phyloP scores from a whole-genome alignment of 1,140 invertebrate genomes.

The Ephestia elutella region DNA sequence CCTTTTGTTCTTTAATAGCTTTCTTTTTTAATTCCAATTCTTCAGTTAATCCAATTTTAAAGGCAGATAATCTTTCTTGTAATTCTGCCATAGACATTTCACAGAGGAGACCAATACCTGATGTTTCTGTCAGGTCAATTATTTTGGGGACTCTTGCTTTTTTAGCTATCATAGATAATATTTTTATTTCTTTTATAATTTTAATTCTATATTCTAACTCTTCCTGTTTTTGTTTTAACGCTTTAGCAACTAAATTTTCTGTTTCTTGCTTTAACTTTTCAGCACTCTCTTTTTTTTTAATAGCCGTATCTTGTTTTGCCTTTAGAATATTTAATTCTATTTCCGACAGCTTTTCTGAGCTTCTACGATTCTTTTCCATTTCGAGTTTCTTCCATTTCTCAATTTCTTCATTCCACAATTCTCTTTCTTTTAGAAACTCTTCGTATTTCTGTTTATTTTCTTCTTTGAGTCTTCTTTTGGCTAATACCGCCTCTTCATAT shows the following conservation, averaged over 20 bases:
- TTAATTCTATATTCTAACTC: conserved; percentile 68
- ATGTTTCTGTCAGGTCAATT: conserved; percentile 74
- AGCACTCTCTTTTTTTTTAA: conserved; percentile 64
- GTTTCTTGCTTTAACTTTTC: conserved; percentile 64
- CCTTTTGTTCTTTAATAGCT: conserved; percentile 45
- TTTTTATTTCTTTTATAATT: conserved; percentile 75
- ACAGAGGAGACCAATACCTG: conserved; percentile 73
- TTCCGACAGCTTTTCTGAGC: conserved; percentile 65
- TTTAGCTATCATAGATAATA: conserved; percentile 63
- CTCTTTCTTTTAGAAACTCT: conserved; percentile 68
- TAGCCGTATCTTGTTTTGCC: conserved; percentile 54
- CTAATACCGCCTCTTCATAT: conserved; percentile 74
- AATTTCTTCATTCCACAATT: conserved; percentile 63
- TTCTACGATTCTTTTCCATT: conserved; percentile 61
- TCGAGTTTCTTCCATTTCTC: conserved; percentile 66
- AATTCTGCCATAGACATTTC: conserved; percentile 77
- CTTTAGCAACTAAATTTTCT: conserved; percentile 50
- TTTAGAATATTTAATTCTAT: conserved; percentile 64
- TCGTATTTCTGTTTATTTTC: conserved; percentile 71
- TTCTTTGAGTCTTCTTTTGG: conserved; percentile 66
- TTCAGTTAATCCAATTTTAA: conserved; percentile 68
- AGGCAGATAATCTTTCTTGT: conserved; percentile 65
- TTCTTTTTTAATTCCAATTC: conserved; percentile 68
- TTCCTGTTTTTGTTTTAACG: conserved; percentile 61
- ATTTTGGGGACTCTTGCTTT: conserved; percentile 62